phyloP scores from a whole-genome alignment of 2,113 vertebrate species.

The Arenaria interpres region DNA sequence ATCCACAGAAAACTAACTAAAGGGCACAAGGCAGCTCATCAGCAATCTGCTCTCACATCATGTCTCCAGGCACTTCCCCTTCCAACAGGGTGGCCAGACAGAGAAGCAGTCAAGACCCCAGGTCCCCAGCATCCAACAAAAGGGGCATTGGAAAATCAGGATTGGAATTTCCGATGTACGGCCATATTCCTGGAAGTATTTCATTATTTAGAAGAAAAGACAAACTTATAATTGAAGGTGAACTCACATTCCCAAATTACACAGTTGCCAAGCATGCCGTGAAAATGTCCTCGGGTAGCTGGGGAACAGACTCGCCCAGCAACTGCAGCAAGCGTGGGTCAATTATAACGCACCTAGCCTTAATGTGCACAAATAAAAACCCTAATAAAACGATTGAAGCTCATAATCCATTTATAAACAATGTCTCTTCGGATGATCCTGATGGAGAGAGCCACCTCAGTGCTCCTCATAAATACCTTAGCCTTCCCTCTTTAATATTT shows the following conservation, averaged over 20 bases:
- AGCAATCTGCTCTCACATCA: not conserved
- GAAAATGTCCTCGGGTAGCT: not conserved
- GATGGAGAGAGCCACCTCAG: not conserved
- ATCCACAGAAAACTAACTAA: not conserved
- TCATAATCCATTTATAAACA: constrained; percentile 58
- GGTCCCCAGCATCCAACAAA: not conserved
- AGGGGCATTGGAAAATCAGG: not conserved
- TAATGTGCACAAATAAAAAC: constrained; percentile 39
- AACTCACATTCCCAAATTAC: not conserved
- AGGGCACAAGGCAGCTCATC: constrained; percentile 15
- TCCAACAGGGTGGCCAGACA: not conserved
- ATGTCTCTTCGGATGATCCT: constrained; percentile 10
- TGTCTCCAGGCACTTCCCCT: not conserved
- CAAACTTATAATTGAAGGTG: not conserved
- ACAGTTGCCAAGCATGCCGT: not conserved
- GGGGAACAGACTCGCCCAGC: not conserved
- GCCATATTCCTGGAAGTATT: not conserved
- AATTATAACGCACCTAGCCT: not conserved
- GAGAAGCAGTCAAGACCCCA: not conserved
- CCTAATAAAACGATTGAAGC: constrained; percentile 30
- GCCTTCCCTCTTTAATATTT: constrained; percentile 12
- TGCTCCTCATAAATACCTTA: not conserved
- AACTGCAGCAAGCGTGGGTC: constrained; percentile 1
- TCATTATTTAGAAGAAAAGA: not conserved
- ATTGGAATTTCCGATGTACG: not conserved